Conservation (phyloP, 2,888 invertebrate species). For the Poecilus cupreus region DNA sequence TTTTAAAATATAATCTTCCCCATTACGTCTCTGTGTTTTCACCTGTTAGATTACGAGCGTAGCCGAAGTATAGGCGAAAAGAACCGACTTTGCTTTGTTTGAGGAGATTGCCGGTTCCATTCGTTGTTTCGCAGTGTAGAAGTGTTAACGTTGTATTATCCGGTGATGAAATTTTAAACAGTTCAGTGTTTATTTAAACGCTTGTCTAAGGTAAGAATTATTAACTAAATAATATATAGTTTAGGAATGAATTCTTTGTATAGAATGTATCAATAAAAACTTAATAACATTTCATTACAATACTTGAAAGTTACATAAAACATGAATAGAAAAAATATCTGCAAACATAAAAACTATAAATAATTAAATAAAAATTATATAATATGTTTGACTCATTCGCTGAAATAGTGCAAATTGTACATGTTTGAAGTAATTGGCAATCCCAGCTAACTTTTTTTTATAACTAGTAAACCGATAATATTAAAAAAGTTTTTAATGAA, state of each 20-base stretch:
- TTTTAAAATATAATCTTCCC: background rate
- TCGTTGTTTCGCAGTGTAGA: constrained; percentile 6
- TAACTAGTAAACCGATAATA: too few species aligned
- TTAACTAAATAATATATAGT: background rate
- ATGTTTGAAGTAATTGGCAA: too few species aligned
- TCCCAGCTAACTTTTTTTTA: too few species aligned
- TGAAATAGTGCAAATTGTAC: too few species aligned
- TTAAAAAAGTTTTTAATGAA: background rate
- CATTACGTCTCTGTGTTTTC: constrained; percentile 26
- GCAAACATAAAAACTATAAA: background rate
- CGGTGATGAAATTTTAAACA: constrained; percentile 24
- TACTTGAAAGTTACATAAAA: background rate
- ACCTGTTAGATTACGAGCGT: constrained; percentile 33
- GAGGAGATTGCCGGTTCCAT: constrained; percentile 34
- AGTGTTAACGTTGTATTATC: constrained; percentile 15
- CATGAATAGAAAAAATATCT: background rate
- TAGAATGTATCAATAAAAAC: too few species aligned
- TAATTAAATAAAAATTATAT: background rate
- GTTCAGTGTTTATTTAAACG: background rate
- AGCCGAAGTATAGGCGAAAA: constrained; percentile 10
- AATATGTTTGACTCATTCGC: background rate
- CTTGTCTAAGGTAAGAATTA: constrained; percentile 9
- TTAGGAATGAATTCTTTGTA: too few species aligned
- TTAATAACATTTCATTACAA: too few species aligned
- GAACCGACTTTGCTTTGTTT: constrained; percentile 48